These are phyloP conservation scores for Habropoda laboriosa DNA, from an alignment of 1,140 invertebrate genomes.

Conservation along the genomic window DNA sequence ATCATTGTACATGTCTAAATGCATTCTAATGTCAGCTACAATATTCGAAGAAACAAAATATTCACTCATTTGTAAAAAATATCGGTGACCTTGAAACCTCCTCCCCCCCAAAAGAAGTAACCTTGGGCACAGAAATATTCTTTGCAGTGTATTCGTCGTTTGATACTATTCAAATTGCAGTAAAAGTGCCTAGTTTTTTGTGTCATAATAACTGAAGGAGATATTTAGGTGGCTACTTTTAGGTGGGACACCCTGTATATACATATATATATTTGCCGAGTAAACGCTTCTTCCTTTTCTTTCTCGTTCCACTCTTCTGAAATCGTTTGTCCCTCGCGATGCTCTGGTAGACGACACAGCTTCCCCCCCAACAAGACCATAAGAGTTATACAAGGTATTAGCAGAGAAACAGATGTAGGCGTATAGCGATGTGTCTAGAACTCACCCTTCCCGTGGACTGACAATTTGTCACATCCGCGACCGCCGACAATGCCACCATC, in stretches of 20 bases:
- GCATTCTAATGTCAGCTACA: too few species aligned
- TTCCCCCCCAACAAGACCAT: constrained; percentile 54
- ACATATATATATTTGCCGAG: constrained; percentile 49
- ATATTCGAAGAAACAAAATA: too few species aligned
- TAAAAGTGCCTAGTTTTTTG: too few species aligned
- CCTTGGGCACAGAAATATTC: too few species aligned
- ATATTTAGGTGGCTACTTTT: too few species aligned
- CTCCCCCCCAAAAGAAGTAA: too few species aligned
- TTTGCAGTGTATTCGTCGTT: too few species aligned
- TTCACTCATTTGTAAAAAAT: too few species aligned
- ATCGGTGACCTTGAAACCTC: too few species aligned
- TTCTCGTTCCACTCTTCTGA: background rate
- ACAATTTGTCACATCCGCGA: constrained; percentile 76
- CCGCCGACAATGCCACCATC: constrained; percentile 57
- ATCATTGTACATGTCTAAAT: too few species aligned
- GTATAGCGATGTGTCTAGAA: constrained; percentile 64
- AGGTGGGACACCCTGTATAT: too few species aligned
- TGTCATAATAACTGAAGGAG: background rate
- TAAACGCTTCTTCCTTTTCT: constrained; percentile 5
- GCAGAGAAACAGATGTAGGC: constrained; percentile 76
- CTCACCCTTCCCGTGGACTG: constrained; percentile 70
- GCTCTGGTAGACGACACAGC: constrained; percentile 8
- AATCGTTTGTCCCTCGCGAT: constrained; percentile 7
- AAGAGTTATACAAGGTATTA: constrained; percentile 77
- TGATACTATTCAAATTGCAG: too few species aligned